Evolutionary conservation across 2,113 vertebrate species (phyloP).

Genomic region (Calidris pugnax): DNA sequence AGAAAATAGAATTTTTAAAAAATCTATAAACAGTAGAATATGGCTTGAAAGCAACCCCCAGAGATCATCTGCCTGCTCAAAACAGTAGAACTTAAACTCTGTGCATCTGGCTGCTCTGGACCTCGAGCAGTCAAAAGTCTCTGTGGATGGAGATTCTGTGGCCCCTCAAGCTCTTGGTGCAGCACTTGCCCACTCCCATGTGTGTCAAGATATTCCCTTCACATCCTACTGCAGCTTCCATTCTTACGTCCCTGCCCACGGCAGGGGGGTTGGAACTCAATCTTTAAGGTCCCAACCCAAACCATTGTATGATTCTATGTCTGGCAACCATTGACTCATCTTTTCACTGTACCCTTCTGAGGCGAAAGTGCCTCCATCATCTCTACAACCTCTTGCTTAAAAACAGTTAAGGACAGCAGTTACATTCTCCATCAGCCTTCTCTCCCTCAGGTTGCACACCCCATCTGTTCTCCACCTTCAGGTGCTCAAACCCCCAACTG

Average conservation of each 20-base stretch:
- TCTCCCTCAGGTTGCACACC: neutral
- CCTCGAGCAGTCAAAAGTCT: neutral
- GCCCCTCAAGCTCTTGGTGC: neutral
- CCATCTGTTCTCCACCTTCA: neutral
- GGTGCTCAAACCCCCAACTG: rapidly evolving
- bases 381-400: neutral
- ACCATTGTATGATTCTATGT: no score
- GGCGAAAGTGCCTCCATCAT: neutral
- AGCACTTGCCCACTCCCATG: rapidly evolving
- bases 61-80: neutral
- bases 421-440: neutral
- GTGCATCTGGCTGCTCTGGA: neutral
- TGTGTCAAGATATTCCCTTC: neutral
- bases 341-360: neutral
- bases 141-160: rapidly evolving
- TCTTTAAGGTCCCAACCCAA: no score
- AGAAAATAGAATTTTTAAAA: neutral
- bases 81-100: neutral
- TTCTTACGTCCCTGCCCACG: no score
- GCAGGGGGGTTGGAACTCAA: no score
- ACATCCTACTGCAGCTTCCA: neutral
- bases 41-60: neutral
- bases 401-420: neutral
- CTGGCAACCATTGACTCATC: neutral
- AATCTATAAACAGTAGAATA: neutral